Base-by-base conservation (phyloP, 1,140 invertebrate species). In the Apis cerana region DNA sequence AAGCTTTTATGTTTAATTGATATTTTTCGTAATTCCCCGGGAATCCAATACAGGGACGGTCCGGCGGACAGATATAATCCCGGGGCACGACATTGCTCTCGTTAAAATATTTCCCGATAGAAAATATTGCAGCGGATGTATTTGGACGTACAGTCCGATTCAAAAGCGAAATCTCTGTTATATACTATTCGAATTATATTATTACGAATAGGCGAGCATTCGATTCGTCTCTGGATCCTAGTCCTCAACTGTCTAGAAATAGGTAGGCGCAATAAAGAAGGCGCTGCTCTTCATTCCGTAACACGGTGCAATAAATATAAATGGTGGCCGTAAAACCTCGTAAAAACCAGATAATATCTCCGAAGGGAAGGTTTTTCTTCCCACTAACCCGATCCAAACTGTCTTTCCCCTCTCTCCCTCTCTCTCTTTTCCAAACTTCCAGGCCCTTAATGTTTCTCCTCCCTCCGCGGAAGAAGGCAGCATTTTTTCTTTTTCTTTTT, bases 51-150 rank as follows among this genome's bases (percentile, higher is more conserved):
- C 79, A 83, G 88, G 58, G 80, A 71, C 86, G 83, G 81, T 82
- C 81, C 89, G 72, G 83, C 76, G 86, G 88, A 92, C 91, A 91
- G 88, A 92, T 92, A 92, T 92, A 92, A 92, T 92, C 92, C 90
- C 33, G 87, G 59, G 84, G 85, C 87, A 82, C 89, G 88, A 92
- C 90, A 92, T 89, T 85, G 90, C 90, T 91, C 90, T 89, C 89
- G 92, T 92, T 92, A 92, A 93, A 93, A 93, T 91, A 92, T 92
- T 90, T 92, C 90, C 33, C 82, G 84, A 88, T 87, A 86, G 52
- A 91, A 92, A 91, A 92, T 91, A 89, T 89, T 83, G 48, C 23
- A 17, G 54, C 15, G 17, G 54, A 13, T 7, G 54, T 17, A 56
- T 5, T 21, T 15, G 64, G 64, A 54, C 0, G 33, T 85, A 77